Percentiles rank a stretch among this genome's conserved stretches.
Evolutionary conservation across 2,797 vertebrate genomes (phyloP).

Genomic region (Hypotaenidia philippensis): DNA sequence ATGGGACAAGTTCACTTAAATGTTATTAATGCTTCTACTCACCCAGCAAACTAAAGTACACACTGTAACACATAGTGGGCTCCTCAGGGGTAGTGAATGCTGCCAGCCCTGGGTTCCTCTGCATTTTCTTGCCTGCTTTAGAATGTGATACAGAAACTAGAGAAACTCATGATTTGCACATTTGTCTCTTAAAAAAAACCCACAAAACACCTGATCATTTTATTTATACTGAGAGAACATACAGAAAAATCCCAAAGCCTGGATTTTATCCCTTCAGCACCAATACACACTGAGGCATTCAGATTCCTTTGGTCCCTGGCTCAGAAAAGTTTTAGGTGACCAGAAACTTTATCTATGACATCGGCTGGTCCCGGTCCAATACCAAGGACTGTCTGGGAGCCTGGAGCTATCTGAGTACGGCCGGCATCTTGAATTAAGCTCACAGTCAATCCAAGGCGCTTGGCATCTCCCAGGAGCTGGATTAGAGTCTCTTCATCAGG

Average conservation of each 20-base stretch:
- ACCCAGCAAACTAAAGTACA: not conserved
- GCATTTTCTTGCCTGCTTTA: not conserved
- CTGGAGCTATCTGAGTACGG: constrained; percentile 94
- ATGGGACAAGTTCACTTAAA: not conserved
- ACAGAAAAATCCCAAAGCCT: fast-evolving
- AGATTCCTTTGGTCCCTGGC: not conserved
- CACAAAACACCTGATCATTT: not conserved
- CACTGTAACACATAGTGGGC: not conserved
- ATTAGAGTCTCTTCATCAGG: constrained; percentile 89
- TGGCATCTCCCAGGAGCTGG: constrained; percentile 88
- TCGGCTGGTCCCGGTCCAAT: constrained; percentile 92
- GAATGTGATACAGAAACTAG: not conserved
- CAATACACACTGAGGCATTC: fast-evolving
- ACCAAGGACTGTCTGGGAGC: constrained; percentile 93
- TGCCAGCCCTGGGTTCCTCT: not conserved
- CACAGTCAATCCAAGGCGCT: constrained; percentile 87
- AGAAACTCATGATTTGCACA: not conserved
- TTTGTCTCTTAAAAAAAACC: not conserved
- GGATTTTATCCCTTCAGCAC: not conserved
- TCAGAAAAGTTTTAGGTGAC: constrained; percentile 93
- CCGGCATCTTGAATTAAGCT: constrained; percentile 97
- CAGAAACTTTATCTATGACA: constrained; percentile 91
- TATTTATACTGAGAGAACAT: constrained; percentile 4
- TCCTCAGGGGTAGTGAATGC: not conserved
- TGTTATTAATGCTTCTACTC: not conserved